Evolutionary conservation across 2,113 vertebrate species (phyloP).

Genomic region (Tragelaphus imberbis): DNA sequence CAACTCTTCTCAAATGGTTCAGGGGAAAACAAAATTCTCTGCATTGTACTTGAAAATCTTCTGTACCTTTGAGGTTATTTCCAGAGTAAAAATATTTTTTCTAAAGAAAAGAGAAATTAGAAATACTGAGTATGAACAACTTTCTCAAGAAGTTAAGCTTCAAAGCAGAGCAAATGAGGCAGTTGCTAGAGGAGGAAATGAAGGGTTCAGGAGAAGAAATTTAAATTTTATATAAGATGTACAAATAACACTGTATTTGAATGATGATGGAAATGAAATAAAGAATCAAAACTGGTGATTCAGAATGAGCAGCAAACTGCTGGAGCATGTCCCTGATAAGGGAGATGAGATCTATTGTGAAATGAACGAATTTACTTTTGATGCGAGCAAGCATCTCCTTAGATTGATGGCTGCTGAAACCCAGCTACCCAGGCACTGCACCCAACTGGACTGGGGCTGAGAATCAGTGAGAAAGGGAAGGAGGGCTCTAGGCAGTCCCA

Average conservation of each 20-base stretch:
- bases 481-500: background rate
- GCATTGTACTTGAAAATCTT: background rate
- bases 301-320: background rate
- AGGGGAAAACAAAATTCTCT: background rate
- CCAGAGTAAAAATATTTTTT: background rate
- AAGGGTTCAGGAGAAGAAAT: background rate
- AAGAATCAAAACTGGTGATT: background rate
- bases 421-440: background rate
- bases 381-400: background rate
- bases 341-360: background rate
- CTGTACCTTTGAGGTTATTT: background rate
- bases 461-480: background rate
- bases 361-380: background rate
- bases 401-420: background rate
- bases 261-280: background rate
- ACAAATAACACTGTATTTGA: background rate
- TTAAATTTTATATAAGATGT: background rate
- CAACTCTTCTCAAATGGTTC: constrained; percentile 8
- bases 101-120: background rate
- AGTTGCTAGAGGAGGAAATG: background rate
- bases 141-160: background rate
- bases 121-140: background rate
- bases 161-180: background rate
- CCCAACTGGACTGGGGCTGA: background rate
- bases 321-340: background rate